Conservation (phyloP, 2,888 invertebrate genomes). For the Stictocephala bisonia region DNA sequence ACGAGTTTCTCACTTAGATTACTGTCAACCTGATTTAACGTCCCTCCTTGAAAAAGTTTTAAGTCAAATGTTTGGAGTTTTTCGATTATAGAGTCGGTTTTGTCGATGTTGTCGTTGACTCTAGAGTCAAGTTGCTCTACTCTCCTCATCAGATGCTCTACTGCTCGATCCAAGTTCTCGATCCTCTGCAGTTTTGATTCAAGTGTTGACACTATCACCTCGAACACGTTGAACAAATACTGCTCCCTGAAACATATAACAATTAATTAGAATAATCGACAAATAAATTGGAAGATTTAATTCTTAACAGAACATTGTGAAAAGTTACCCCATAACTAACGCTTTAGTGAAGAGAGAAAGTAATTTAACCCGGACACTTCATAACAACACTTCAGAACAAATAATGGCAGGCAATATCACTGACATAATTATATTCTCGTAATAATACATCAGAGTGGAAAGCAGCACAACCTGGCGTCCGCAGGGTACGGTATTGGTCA, state of each 20-base stretch:
- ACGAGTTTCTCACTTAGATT: conserved; percentile 75
- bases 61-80: conserved; percentile 80
- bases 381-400: too few relatives aligned
- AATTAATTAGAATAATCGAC: conserved; percentile 23
- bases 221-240: conserved; percentile 89
- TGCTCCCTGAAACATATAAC: conserved; percentile 79
- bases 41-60: conserved; percentile 74
- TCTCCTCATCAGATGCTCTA: conserved; percentile 86
- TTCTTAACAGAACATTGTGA: too few relatives aligned
- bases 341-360: too few relatives aligned
- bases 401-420: too few relatives aligned
- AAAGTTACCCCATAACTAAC: too few relatives aligned
- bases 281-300: too few relatives aligned
- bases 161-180: conserved; percentile 88
- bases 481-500: conserved; percentile 19
- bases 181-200: conserved; percentile 89
- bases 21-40: conserved; percentile 61
- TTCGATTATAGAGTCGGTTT: conserved; percentile 84
- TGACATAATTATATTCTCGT: conserved; percentile 36
- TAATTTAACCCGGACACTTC: too few relatives aligned
- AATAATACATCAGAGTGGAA: conserved; percentile 30
- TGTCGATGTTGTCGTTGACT: conserved; percentile 85
- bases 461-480: background rate
- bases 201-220: conserved; percentile 88
- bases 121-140: conserved; percentile 85